A percentile compares a stretch with the other conserved stretches of the same genome.
Conservation (phyloP, 2,113 vertebrate species). For the Caranx ignobilis region DNA sequence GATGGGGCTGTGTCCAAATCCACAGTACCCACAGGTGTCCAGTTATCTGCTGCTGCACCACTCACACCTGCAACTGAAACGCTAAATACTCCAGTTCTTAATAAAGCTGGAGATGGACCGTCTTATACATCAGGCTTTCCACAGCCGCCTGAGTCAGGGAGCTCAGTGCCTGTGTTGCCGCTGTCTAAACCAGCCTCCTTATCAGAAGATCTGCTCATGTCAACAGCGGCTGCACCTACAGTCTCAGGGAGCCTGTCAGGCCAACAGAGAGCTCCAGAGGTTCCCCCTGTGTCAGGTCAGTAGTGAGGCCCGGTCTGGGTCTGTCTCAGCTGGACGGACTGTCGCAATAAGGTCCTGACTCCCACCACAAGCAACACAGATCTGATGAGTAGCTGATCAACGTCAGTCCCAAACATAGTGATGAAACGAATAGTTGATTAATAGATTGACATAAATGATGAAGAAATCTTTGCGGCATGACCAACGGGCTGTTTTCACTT, state of each 20-base stretch:
- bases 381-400: not conserved
- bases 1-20: not conserved
- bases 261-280: conserved; percentile 15
- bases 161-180: conserved; percentile 11
- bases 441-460: not conserved
- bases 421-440: not conserved
- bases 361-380: not conserved
- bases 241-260: conserved; percentile 8
- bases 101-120: conserved; percentile 38
- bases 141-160: conserved; percentile 21
- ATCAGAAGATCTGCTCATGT: conserved; percentile 15
- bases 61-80: conserved; percentile 42
- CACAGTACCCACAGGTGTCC: conserved; percentile 12
- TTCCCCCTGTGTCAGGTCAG: not conserved
- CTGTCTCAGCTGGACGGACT: not conserved
- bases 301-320: not conserved
- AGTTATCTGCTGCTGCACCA: conserved; percentile 30
- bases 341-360: not conserved
- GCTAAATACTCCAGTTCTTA: conserved; percentile 3
- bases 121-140: conserved; percentile 21
- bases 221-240: conserved; percentile 22
- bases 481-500: not conserved
- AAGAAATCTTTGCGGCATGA: not conserved
- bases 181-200: conserved; percentile 17
- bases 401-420: not conserved